Evolutionary conservation across 2,888 invertebrate species (phyloP).

Genomic region (Deilephila elpenor): DNA sequence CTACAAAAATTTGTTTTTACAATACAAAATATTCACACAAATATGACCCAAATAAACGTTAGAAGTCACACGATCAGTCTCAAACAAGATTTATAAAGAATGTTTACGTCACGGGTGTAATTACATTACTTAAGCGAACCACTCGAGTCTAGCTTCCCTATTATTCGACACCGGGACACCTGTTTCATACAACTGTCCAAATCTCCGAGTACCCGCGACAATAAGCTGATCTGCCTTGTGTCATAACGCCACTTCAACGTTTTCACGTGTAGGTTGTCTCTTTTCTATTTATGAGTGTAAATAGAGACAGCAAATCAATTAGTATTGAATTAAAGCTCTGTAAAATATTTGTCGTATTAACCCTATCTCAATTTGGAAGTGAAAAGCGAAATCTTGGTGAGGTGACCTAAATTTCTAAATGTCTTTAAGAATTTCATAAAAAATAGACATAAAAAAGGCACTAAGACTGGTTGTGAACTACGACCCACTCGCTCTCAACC

Average conservation of each 20-base stretch:
- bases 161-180: conserved; percentile 29
- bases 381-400: too few relatives aligned
- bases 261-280: neutral
- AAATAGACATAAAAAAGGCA: too few relatives aligned
- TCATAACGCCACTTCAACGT: conserved; percentile 2
- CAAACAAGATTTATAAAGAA: neutral
- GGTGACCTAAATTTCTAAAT: too few relatives aligned
- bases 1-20: too few relatives aligned
- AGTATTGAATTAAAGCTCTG: neutral
- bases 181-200: conserved; percentile 27
- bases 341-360: too few relatives aligned
- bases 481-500: too few relatives aligned
- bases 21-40: too few relatives aligned
- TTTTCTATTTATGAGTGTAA: too few relatives aligned
- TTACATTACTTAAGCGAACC: neutral
- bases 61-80: neutral
- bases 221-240: neutral
- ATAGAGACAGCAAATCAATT: neutral
- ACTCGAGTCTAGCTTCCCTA: neutral
- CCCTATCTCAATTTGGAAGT: too few relatives aligned
- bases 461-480: too few relatives aligned
- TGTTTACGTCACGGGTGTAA: neutral
- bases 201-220: neutral
- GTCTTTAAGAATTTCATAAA: too few relatives aligned
- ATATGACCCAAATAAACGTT: too few relatives aligned